Evolutionary conservation across 2,113 vertebrate genomes (phyloP).

Genomic region (Chelonoidis abingdonii): DNA sequence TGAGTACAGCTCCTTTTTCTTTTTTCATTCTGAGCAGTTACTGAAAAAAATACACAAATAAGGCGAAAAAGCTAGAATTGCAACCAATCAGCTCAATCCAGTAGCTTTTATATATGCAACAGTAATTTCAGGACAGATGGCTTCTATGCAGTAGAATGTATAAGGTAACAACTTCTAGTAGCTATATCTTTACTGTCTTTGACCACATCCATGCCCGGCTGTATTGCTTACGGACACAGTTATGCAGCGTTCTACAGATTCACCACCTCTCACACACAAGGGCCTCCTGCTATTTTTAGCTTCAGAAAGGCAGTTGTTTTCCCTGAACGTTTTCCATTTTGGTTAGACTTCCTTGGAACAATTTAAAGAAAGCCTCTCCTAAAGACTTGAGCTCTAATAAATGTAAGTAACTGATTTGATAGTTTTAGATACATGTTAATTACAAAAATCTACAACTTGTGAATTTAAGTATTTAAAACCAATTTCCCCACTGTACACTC

Average conservation of each 20-base stretch:
- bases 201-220: not conserved
- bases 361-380: not conserved
- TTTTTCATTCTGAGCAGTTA: not conserved
- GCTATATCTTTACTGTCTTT: not conserved
- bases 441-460: not conserved
- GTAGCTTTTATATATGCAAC: not conserved
- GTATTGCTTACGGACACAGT: fast-evolving
- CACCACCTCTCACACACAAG: fast-evolving
- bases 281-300: conserved; percentile 32
- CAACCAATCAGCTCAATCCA: not conserved
- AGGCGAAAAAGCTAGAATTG: not conserved
- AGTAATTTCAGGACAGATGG: not conserved
- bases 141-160: not conserved
- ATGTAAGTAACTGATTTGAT: conserved; percentile 37
- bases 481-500: not conserved
- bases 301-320: not conserved
- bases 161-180: not conserved
- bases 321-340: not conserved
- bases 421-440: not conserved
- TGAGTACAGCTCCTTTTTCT: not conserved
- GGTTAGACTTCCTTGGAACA: not conserved
- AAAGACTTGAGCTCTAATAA: not conserved
- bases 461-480: not conserved
- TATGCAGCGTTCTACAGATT: fast-evolving
- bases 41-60: not conserved